These are phyloP conservation scores for Ypsolopha sequella DNA, from an alignment of 2,888 invertebrate species.

Conservation along the genomic window DNA sequence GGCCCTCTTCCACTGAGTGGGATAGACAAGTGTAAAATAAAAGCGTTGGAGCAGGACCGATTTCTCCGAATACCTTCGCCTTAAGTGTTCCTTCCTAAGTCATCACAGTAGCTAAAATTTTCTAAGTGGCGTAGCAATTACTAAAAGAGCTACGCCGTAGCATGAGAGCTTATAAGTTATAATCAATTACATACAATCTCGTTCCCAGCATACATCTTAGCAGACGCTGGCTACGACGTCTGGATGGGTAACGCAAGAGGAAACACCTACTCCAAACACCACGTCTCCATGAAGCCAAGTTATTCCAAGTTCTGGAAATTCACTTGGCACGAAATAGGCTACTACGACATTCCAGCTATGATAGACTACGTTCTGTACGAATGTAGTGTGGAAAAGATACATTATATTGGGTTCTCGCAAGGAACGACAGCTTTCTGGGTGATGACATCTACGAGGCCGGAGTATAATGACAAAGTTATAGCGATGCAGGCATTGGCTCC, in stretches of 20 bases:
- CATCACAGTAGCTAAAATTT: too few relatives aligned
- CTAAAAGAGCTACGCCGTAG: too few relatives aligned
- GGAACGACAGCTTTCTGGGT: slow-evolving; percentile 76
- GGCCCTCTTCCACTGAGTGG: too few relatives aligned
- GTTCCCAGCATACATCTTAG: slow-evolving; percentile 74
- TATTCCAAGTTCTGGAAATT: slow-evolving; percentile 56
- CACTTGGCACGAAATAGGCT: slow-evolving; percentile 84
- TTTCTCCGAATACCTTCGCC: not conserved
- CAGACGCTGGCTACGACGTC: slow-evolving; percentile 79
- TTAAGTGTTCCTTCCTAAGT: too few relatives aligned
- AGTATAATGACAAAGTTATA: slow-evolving; percentile 71
- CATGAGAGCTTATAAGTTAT: not conserved
- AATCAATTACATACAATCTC: not conserved
- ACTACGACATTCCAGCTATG: slow-evolving; percentile 81
- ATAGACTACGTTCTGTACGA: slow-evolving; percentile 73
- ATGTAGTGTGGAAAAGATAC: slow-evolving; percentile 69
- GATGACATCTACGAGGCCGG: slow-evolving; percentile 65
- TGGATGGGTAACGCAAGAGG: slow-evolving; percentile 91
- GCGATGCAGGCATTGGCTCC: slow-evolving; percentile 74
- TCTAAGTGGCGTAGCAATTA: too few relatives aligned
- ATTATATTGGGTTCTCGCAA: slow-evolving; percentile 81
- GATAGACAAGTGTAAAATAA: too few relatives aligned
- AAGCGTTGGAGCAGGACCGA: too few relatives aligned
- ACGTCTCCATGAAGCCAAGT: slow-evolving; percentile 49
- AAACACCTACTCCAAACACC: slow-evolving; percentile 79